phyloP scores from a whole-genome alignment of 2,888 invertebrate genomes.

The Pterobdella sp. region DNA sequence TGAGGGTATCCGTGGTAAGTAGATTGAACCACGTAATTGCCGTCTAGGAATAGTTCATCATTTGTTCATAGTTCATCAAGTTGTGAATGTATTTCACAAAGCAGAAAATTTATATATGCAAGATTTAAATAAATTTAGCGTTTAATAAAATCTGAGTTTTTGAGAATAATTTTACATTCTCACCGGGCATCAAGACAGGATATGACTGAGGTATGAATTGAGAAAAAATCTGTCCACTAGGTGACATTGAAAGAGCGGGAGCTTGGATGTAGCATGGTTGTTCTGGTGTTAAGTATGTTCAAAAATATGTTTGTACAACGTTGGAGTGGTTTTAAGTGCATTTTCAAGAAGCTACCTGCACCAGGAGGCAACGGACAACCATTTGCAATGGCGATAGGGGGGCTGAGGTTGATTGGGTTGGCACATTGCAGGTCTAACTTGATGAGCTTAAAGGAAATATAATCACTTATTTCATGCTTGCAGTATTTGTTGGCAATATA shows the following conservation, averaged over 20 bases:
- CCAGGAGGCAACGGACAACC: background rate
- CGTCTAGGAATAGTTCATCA: background rate
- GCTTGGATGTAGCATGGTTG: background rate
- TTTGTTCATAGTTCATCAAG: too few species aligned
- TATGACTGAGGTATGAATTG: slow-evolving; percentile 5
- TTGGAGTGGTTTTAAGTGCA: background rate
- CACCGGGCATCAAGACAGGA: slow-evolving; percentile 4
- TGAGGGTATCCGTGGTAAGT: background rate
- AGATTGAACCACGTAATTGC: slow-evolving; percentile 1
- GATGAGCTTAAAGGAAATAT: background rate
- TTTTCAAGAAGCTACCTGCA: too few species aligned
- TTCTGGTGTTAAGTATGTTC: background rate
- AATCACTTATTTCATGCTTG: too few species aligned
- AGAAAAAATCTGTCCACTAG: background rate
- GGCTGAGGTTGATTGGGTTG: background rate
- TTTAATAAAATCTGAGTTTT: too few species aligned
- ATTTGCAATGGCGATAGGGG: background rate
- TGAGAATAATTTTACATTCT: too few species aligned
- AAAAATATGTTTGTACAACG: background rate
- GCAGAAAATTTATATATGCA: too few species aligned
- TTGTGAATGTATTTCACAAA: too few species aligned
- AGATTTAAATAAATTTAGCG: too few species aligned
- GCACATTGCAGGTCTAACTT: background rate
- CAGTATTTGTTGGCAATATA: too few species aligned
- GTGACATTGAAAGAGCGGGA: background rate